These are phyloP conservation scores for Poecilia gillii DNA, from an alignment of 2,797 vertebrate species.

Conservation along the genomic window DNA sequence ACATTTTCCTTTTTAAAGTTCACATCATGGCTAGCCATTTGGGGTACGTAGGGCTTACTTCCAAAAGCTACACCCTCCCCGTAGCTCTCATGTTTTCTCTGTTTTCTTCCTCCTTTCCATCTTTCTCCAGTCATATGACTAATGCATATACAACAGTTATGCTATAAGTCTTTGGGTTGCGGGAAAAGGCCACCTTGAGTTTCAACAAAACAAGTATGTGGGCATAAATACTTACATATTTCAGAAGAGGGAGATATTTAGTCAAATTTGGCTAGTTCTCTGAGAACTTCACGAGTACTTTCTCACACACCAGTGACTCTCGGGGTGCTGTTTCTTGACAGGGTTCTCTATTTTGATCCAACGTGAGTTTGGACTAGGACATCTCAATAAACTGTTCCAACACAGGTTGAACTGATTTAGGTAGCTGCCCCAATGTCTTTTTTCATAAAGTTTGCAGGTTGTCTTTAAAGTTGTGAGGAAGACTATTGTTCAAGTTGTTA, in stretches of 20 bases:
- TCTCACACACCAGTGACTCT: not conserved
- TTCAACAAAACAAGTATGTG: slow-evolving; percentile 28
- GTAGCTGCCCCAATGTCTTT: not conserved
- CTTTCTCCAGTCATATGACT: slow-evolving; percentile 39
- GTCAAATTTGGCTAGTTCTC: not conserved
- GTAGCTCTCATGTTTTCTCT: slow-evolving; percentile 65
- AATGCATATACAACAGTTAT: slow-evolving; percentile 64
- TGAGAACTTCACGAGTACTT: not conserved
- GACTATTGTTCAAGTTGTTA: not conserved
- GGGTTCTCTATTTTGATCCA: not conserved
- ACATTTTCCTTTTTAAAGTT: slow-evolving; percentile 67
- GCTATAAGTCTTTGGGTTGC: slow-evolving; percentile 38
- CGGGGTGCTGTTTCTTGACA: not conserved
- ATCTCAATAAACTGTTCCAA: not conserved
- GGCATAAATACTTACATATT: slow-evolving; percentile 9
- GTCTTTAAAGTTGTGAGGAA: not conserved
- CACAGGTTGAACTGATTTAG: not conserved
- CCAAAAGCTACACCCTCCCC: slow-evolving; percentile 71
- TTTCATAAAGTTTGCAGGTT: not conserved
- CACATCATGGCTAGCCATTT: slow-evolving; percentile 71
- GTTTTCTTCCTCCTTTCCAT: slow-evolving; percentile 55
- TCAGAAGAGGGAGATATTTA: slow-evolving; percentile 22
- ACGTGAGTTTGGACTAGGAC: not conserved
- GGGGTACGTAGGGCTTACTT: slow-evolving; percentile 63
- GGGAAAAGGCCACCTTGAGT: slow-evolving; percentile 41